Percentiles rank a stretch among this genome's conserved stretches.
phyloP scores from a whole-genome alignment of 2,888 invertebrate species.

The Sthenelais limicola region DNA sequence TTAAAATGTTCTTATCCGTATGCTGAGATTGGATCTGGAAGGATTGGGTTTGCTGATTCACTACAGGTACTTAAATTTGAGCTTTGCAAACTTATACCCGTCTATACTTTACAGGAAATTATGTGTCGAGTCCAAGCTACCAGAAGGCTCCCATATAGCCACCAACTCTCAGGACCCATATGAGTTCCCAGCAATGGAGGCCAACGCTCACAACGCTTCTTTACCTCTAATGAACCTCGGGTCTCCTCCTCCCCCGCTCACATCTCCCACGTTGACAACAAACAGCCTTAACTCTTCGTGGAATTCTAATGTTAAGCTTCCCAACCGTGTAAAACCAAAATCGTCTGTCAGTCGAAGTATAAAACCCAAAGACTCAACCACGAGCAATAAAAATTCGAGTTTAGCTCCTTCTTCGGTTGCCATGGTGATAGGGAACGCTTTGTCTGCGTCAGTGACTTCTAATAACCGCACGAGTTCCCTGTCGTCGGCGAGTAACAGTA shows the following conservation, averaged over 20 bases:
- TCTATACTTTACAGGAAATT: slow-evolving; percentile 61
- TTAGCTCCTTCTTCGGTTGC: slow-evolving; percentile 5
- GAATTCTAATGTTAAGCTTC: slow-evolving; percentile 21
- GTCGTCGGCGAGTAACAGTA: not conserved
- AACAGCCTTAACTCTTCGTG: slow-evolving; percentile 31
- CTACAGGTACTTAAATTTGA: not conserved
- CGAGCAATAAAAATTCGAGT: slow-evolving; percentile 11
- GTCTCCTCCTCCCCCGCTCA: not conserved
- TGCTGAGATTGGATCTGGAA: too few relatives aligned
- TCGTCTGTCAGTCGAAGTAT: slow-evolving; percentile 20
- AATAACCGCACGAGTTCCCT: slow-evolving; percentile 16
- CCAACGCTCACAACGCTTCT: not conserved
- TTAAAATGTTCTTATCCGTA: too few relatives aligned
- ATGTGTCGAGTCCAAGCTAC: slow-evolving; percentile 68
- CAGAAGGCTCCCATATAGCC: slow-evolving; percentile 60
- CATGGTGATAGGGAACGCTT: slow-evolving; percentile 17
- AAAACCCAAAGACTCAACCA: slow-evolving; percentile 22
- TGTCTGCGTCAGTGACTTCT: not conserved
- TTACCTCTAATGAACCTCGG: not conserved
- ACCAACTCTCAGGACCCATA: slow-evolving; percentile 66
- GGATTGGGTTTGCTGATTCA: too few relatives aligned
- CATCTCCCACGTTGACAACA: not conserved
- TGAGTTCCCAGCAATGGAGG: slow-evolving; percentile 56
- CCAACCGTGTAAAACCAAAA: slow-evolving; percentile 20
- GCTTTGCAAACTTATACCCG: not conserved